Conservation (phyloP, 2,888 invertebrate genomes). For the Minunthozetes semirufus region DNA sequence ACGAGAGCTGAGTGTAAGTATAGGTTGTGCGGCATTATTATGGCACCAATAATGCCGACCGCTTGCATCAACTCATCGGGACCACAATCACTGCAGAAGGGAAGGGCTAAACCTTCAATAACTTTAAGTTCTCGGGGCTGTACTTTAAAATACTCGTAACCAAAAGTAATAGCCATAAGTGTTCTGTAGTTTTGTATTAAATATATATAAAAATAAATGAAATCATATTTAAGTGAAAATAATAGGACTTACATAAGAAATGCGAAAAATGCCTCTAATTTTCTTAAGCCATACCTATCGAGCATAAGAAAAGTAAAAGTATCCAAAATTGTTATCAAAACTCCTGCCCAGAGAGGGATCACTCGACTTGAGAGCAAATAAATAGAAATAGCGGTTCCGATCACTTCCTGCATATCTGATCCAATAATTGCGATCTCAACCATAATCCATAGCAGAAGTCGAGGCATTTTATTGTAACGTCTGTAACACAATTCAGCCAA, state of each 20-base stretch:
- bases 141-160: constrained; percentile 69
- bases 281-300: constrained; percentile 68
- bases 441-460: constrained; percentile 78
- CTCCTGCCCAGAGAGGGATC: constrained; percentile 73
- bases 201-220: too few species aligned
- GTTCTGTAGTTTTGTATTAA: constrained; percentile 66
- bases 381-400: constrained; percentile 80
- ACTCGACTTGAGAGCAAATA: constrained; percentile 68
- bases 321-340: constrained; percentile 72
- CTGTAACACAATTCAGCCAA: constrained; percentile 57
- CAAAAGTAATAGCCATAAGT: constrained; percentile 77
- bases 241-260: too few species aligned
- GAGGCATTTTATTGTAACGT: constrained; percentile 66
- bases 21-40: constrained; percentile 87
- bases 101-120: constrained; percentile 56
- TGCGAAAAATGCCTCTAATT: constrained; percentile 76
- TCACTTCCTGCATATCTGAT: constrained; percentile 86
- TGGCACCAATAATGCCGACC: constrained; percentile 74
- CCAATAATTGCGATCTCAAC: constrained; percentile 85
- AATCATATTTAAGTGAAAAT: too few species aligned
- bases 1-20: constrained; percentile 76
- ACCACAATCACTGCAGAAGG: constrained; percentile 42
- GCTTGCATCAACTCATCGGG: constrained; percentile 55
- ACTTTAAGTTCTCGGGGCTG: constrained; percentile 57
- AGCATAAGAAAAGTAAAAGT: constrained; percentile 80